A percentile compares a stretch with the other conserved stretches of the same genome.
These are phyloP conservation scores for Acipenser oxyrinchus DNA, from an alignment of 2,797 vertebrate species.

Conservation along the genomic window DNA sequence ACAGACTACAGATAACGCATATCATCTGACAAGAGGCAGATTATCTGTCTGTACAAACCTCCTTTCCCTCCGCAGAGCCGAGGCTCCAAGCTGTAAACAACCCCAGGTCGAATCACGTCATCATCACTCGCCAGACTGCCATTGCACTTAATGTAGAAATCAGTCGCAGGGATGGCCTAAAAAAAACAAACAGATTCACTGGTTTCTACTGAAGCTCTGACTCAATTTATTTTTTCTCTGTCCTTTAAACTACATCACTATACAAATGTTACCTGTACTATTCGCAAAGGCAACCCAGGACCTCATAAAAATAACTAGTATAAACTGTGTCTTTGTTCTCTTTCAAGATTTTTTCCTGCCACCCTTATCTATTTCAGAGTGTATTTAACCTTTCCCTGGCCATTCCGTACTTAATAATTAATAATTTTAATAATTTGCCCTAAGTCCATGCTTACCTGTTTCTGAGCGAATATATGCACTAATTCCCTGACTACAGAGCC, in stretches of 20 bases:
- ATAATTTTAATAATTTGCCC: background rate
- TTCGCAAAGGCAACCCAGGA: background rate
- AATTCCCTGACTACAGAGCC: constrained; percentile 40
- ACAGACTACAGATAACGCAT: background rate
- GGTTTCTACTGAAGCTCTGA: background rate
- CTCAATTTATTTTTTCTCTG: background rate
- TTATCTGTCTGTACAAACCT: constrained; percentile 53
- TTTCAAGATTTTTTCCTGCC: too few relatives aligned
- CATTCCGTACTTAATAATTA: background rate
- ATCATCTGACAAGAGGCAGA: background rate
- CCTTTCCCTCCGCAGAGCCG: constrained; percentile 86
- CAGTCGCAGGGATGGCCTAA: constrained; percentile 51
- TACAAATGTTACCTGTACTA: background rate
- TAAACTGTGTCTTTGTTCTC: too few relatives aligned
- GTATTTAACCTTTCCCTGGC: too few relatives aligned
- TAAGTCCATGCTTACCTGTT: constrained; percentile 34
- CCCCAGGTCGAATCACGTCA: constrained; percentile 59
- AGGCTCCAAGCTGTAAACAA: constrained; percentile 73
- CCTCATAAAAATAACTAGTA: too few relatives aligned
- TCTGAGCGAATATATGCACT: constrained; percentile 23
- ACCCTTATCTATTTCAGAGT: too few relatives aligned
- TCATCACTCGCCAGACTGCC: constrained; percentile 40
- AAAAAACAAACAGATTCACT: background rate
- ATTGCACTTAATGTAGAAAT: constrained; percentile 70
- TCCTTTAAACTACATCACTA: background rate